phyloP scores from a whole-genome alignment of 2,888 invertebrate species.

The Cryptocephalus moraei region DNA sequence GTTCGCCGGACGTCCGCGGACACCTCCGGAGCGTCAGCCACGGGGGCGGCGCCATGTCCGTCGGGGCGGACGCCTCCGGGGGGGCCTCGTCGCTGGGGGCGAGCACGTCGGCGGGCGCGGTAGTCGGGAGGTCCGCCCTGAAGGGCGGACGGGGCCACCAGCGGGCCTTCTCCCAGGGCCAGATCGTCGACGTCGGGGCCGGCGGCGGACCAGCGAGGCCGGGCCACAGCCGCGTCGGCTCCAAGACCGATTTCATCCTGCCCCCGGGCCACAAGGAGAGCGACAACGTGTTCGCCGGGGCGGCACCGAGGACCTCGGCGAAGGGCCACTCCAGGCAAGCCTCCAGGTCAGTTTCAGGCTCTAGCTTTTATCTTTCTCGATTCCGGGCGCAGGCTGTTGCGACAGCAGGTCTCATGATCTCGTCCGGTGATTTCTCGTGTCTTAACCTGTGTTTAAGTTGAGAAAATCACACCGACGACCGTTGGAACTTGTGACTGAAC shows the following conservation, averaged over 20 bases:
- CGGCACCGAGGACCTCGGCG: conserved; percentile 38
- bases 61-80: conserved; percentile 78
- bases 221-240: conserved; percentile 72
- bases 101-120: conserved; percentile 29
- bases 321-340: conserved; percentile 56
- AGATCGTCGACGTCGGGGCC: conserved; percentile 52
- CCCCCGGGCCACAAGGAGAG: conserved; percentile 77
- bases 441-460: too few species aligned
- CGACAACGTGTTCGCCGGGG: conserved; percentile 19
- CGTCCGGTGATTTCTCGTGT: too few species aligned
- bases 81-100: conserved; percentile 48
- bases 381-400: too few species aligned
- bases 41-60: conserved; percentile 59
- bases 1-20: conserved; percentile 36
- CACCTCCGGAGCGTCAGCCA: conserved; percentile 80
- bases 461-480: too few species aligned
- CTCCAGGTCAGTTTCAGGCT: conserved; percentile 56
- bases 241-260: conserved; percentile 80
- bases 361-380: not conserved
- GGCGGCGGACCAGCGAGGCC: conserved; percentile 30
- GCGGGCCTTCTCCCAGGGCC: conserved; percentile 78
- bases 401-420: too few species aligned
- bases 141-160: conserved; percentile 48
- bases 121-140: conserved; percentile 51
- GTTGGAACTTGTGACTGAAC: too few species aligned